A percentile compares a stretch with the other conserved stretches of the same genome.
phyloP scores from a whole-genome alignment of 1,140 invertebrate species.

The Scaptomyza montana region DNA sequence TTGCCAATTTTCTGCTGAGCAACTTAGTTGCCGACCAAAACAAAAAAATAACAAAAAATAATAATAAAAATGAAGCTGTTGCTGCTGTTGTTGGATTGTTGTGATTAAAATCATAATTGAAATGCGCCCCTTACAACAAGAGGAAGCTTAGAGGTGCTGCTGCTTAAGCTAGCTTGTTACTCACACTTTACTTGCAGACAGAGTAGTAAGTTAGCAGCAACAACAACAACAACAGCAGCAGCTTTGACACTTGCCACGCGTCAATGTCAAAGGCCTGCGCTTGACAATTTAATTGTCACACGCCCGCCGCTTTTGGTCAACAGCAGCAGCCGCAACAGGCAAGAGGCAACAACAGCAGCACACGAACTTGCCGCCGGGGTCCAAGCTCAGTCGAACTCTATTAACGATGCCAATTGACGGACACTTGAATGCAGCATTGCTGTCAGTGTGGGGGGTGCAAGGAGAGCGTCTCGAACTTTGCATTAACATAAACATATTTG shows the following conservation, averaged over 20 bases:
- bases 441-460: conserved; percentile 44
- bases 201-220: background rate
- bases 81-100: conserved; percentile 14
- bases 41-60: conserved; percentile 10
- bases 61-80: conserved; percentile 39
- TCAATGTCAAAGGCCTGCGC: conserved; percentile 64
- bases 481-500: conserved; percentile 75
- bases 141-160: conserved; percentile 10
- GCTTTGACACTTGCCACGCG: conserved; percentile 73
- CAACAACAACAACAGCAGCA: conserved; percentile 13
- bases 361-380: conserved; percentile 48
- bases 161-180: background rate
- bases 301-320: conserved; percentile 78
- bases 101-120: conserved; percentile 79
- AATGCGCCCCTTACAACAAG: conserved; percentile 36
- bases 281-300: conserved; percentile 82
- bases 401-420: conserved; percentile 80
- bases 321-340: background rate
- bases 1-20: conserved; percentile 61
- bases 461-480: conserved; percentile 24
- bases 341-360: conserved; percentile 15
- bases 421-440: conserved; percentile 74
- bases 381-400: conserved; percentile 61
- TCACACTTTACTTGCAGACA: conserved; percentile 7
- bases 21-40: conserved; percentile 24